Evolutionary conservation across 2,797 vertebrate species (phyloP).

Genomic region (Erpetoichthys calabaricus): DNA sequence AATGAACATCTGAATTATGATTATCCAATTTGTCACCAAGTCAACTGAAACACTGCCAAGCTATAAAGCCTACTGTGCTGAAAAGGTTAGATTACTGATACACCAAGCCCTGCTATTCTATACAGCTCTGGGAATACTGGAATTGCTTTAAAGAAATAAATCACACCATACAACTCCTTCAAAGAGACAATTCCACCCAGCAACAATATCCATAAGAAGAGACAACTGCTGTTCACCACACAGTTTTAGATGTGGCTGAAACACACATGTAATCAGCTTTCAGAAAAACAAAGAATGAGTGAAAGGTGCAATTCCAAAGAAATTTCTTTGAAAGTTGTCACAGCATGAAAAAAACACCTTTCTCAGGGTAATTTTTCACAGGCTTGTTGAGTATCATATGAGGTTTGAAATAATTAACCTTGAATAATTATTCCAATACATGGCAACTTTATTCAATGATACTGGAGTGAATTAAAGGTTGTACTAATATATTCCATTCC

Average conservation of each 20-base stretch:
- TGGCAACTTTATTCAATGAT: too few relatives aligned
- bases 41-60: conserved; percentile 3
- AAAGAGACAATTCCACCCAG: not conserved
- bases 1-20: not conserved
- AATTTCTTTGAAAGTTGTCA: not conserved
- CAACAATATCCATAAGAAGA: not conserved
- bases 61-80: not conserved
- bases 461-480: too few relatives aligned
- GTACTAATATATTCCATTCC: too few relatives aligned
- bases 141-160: not conserved
- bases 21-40: not conserved
- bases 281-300: not conserved
- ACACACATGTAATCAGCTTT: not conserved
- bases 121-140: not conserved
- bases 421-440: too few relatives aligned
- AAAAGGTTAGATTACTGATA: conserved; percentile 5
- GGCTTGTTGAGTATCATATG: too few relatives aligned
- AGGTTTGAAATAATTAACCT: too few relatives aligned
- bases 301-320: not conserved
- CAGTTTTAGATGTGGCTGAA: not conserved
- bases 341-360: too few relatives aligned
- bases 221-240: not conserved
- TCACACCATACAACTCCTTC: conserved; percentile 1
- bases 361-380: too few relatives aligned
- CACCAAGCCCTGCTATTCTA: not conserved